A percentile compares a stretch with the other conserved stretches of the same genome.
Conservation (phyloP, 2,797 vertebrate genomes). For the Cuniculus paca region DNA sequence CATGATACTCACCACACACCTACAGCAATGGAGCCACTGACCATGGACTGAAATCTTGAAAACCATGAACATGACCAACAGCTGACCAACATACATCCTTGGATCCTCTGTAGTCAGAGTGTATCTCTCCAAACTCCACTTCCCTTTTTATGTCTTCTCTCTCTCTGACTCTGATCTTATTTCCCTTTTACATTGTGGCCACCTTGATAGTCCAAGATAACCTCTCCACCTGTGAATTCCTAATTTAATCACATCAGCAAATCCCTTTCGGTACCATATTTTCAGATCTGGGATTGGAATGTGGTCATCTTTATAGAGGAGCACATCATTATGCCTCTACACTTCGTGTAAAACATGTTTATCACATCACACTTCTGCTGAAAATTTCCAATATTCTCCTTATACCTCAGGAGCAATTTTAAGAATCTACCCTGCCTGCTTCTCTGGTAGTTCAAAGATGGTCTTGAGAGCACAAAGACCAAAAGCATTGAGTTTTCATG, state of each 20-base stretch:
- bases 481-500: background rate
- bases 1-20: background rate
- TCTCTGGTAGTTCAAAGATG: background rate
- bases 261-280: background rate
- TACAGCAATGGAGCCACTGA: background rate
- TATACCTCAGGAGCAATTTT: background rate
- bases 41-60: background rate
- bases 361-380: background rate
- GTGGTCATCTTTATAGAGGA: background rate
- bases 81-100: background rate
- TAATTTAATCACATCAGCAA: background rate
- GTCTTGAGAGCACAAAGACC: background rate
- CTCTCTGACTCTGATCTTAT: background rate
- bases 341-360: background rate
- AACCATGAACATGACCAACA: background rate
- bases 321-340: background rate
- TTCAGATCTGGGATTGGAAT: background rate
- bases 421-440: background rate
- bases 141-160: background rate
- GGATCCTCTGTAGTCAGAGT: background rate
- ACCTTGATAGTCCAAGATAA: background rate
- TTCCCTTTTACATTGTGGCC: background rate
- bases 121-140: background rate
- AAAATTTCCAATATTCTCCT: background rate
- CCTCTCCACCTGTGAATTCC: background rate